Evolutionary conservation across 92 coral and sea anemone species (phyloP).

Genomic region (Palythoa grandiflora): DNA sequence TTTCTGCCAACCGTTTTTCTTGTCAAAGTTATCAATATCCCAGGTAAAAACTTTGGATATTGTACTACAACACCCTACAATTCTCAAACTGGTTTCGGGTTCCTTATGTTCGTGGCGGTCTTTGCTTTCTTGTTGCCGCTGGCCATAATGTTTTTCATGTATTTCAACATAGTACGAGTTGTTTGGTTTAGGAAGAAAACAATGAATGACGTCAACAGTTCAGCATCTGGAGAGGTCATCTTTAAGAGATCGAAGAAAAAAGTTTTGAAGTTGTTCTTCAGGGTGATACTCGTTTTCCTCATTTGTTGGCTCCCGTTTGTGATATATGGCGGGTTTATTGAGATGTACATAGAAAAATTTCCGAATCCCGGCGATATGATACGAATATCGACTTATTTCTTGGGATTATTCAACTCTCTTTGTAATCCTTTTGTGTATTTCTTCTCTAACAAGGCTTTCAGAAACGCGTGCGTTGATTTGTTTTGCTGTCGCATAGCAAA

Average conservation of each 20-base stretch:
- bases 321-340: slow-evolving; percentile 66
- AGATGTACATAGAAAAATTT: slow-evolving; percentile 50
- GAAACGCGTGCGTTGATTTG: slow-evolving; percentile 60
- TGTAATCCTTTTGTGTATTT: slow-evolving; percentile 72
- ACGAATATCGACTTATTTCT: slow-evolving; percentile 61
- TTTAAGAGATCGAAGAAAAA: slow-evolving; percentile 72
- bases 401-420: slow-evolving; percentile 66
- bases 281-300: slow-evolving; percentile 60
- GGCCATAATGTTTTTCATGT: slow-evolving; percentile 60
- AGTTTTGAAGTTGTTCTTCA: slow-evolving; percentile 61
- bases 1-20: slow-evolving; percentile 68
- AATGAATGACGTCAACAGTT: slow-evolving; percentile 26
- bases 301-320: slow-evolving; percentile 74
- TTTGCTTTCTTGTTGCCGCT: slow-evolving; percentile 61
- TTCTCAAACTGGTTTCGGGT: slow-evolving; percentile 45
- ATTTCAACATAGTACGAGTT: slow-evolving; percentile 57
- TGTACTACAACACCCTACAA: slow-evolving; percentile 72
- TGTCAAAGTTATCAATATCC: slow-evolving; percentile 45
- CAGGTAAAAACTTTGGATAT: slow-evolving; percentile 57
- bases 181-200: slow-evolving; percentile 66
- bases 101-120: slow-evolving; percentile 57
- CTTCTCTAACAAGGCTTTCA: slow-evolving; percentile 60
- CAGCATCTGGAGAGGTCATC: slow-evolving; percentile 37
- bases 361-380: slow-evolving; percentile 69
- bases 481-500: slow-evolving; percentile 55